Evolutionary conservation across 2,113 vertebrate genomes (phyloP), one percentile per base, ranked within the genome.

Genomic region (Grammomys dolichurus): DNA sequence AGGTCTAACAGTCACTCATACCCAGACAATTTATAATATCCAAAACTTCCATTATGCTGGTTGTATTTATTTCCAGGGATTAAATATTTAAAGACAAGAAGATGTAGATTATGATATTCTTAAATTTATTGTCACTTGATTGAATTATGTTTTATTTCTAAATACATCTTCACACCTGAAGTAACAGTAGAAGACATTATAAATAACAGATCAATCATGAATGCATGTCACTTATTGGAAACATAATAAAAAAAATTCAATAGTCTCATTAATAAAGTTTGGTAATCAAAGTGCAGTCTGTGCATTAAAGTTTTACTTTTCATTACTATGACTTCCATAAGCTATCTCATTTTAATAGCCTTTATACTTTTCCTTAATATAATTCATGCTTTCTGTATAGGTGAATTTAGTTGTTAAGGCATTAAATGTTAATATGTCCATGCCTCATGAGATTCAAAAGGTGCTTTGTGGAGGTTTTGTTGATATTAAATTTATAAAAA

Each of bases 381-480:
- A 97, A 98, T 97, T 98, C 95, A 73, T 63, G 76, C 65, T 95
- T 98, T 92, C 82, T 96, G 92, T 97, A 87, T 89, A 98, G 91
- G 97, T 97, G 97, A 97, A 98, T 98, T 97, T 98, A 92, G 97
- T 93, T 98, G 98, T 95, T 96, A 89, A 97, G 90, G 97, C 96
- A 97, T 97, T 98, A 97, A 98, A 98, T 95, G 98, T 98, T 99
- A 98, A 98, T 98, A 94, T 90, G 4, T 97, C 92, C 90, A 72
- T 91, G 63, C 97, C 97, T 98, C 97, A 89, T 87, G 97, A 98
- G 98, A 98, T 96, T 96, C 46, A 97, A 98, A 98, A 97, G 22
- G 87, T 98, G 96, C 97, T 98, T 94, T 63, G 93, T 95, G 97
- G 92, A 97, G 94, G 65, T 78, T 96, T 96, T 98, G 93, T 89